Conservation (phyloP, 2,888 invertebrate species). For the Caenorhabditis uteleia region DNA sequence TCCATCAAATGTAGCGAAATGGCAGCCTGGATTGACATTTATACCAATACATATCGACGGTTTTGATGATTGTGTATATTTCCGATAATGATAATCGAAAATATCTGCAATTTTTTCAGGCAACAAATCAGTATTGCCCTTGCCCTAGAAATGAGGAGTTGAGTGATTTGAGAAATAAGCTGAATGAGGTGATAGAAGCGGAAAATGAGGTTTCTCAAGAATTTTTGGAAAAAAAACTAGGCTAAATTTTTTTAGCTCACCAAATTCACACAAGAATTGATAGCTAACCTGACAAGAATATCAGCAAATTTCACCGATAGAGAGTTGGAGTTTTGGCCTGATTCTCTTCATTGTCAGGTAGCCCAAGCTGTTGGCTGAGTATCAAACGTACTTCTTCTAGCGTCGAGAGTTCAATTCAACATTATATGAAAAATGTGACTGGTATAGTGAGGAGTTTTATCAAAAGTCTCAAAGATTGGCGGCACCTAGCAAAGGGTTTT, state of each 20-base stretch:
- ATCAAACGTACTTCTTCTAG: constrained; percentile 8
- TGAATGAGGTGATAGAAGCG: neutral
- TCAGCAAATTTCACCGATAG: constrained; percentile 8
- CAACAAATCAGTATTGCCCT: constrained; percentile 20
- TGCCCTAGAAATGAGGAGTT: constrained; percentile 25
- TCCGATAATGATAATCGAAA: neutral
- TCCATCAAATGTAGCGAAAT: constrained; percentile 20
- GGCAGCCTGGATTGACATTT: constrained; percentile 28
- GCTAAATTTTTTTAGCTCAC: neutral
- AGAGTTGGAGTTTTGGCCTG: too few species aligned
- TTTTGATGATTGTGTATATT: constrained; percentile 10
- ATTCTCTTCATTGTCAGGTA: neutral
- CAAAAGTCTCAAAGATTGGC: constrained; percentile 6
- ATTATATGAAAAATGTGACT: constrained; percentile 17
- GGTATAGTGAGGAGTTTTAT: constrained; percentile 30
- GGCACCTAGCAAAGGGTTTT: constrained; percentile 22
- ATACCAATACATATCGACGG: constrained; percentile 26
- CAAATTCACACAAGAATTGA: constrained; percentile 9
- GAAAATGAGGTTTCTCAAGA: neutral
- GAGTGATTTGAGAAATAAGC: neutral
- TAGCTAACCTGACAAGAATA: constrained; percentile 21
- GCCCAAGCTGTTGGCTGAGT: neutral
- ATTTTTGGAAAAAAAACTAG: too few species aligned
- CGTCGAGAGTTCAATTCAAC: constrained; percentile 26
- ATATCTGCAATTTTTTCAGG: constrained; percentile 1